phyloP scores from a whole-genome alignment of 2,888 invertebrate genomes.

The Agriopis aurantiaria region DNA sequence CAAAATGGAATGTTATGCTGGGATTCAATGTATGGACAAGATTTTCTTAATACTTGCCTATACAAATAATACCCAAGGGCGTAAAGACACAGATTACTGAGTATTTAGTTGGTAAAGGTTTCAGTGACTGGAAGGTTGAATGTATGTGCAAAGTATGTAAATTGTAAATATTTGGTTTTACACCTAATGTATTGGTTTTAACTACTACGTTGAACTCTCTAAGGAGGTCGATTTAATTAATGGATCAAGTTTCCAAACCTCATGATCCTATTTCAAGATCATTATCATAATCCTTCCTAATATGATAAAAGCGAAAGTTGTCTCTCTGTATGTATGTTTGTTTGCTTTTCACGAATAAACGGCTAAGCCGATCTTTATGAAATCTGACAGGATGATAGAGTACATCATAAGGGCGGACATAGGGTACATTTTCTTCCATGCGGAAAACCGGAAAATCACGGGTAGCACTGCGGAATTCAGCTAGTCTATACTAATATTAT shows the following conservation, averaged over 20 bases:
- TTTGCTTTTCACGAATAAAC: no score
- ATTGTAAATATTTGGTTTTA: conserved; percentile 10
- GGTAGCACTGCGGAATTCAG: no score
- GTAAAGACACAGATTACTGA: conserved; percentile 2
- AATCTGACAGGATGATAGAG: no score
- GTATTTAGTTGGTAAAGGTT: conserved; percentile 2
- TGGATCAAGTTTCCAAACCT: not conserved
- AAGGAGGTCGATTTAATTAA: not conserved
- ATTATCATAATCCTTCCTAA: no score
- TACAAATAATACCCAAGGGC: conserved; percentile 11
- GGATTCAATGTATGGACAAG: conserved; percentile 2
- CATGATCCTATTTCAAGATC: no score
- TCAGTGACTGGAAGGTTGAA: not conserved
- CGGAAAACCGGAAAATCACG: no score
- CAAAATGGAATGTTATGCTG: conserved; percentile 10
- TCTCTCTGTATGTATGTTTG: no score
- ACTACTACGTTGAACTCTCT: not conserved
- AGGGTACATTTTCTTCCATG: no score
- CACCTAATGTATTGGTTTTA: conserved; percentile 6
- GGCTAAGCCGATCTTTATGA: no score
- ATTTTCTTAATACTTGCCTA: conserved; percentile 11
- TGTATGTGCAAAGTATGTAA: conserved; percentile 3
- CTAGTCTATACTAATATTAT: no score
- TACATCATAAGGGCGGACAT: no score
- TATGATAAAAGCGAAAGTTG: no score